Percentiles rank a stretch among this genome's conserved stretches.
phyloP scores from a whole-genome alignment of 1,140 invertebrate species.

The Zaprionus inermis region DNA sequence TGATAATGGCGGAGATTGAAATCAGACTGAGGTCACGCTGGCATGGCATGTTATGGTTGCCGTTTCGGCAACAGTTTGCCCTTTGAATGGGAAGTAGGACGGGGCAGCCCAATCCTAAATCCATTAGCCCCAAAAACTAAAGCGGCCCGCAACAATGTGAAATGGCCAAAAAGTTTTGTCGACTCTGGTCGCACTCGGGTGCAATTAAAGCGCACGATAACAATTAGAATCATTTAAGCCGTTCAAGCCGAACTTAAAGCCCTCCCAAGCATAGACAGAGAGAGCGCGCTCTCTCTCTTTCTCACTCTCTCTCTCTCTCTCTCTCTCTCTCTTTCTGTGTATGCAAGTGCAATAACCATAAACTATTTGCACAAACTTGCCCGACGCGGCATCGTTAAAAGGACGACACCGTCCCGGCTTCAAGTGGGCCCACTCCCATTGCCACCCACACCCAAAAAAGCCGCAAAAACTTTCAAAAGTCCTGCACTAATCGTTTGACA shows the following conservation, averaged over 20 bases:
- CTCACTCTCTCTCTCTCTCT: neutral
- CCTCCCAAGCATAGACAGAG: neutral
- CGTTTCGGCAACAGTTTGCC: slow-evolving; percentile 22
- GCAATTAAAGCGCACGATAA: slow-evolving; percentile 72
- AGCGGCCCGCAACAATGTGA: slow-evolving; percentile 12
- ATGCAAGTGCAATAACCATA: slow-evolving; percentile 69
- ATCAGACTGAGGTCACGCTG: neutral
- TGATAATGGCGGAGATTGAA: slow-evolving; percentile 1
- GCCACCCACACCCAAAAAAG: slow-evolving; percentile 43
- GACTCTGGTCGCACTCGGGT: slow-evolving; percentile 30
- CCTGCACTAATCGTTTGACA: slow-evolving; percentile 71
- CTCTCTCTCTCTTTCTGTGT: slow-evolving; percentile 23
- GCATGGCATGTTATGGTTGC: too few relatives aligned
- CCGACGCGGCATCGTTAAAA: slow-evolving; percentile 65
- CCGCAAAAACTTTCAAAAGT: slow-evolving; percentile 76
- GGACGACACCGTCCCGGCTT: slow-evolving; percentile 18
- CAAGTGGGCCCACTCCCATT: slow-evolving; percentile 38
- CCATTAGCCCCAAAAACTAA: slow-evolving; percentile 21
- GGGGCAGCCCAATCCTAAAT: slow-evolving; percentile 4
- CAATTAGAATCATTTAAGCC: slow-evolving; percentile 75
- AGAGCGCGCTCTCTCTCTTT: neutral
- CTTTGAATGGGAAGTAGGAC: neutral
- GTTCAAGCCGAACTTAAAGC: slow-evolving; percentile 46
- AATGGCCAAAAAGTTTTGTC: slow-evolving; percentile 39
- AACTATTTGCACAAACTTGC: slow-evolving; percentile 78